A percentile compares a stretch with the other conserved stretches of the same genome.
Evolutionary conservation across 2,888 invertebrate genomes (phyloP).

Genomic region (Polylopha cassiicola): DNA sequence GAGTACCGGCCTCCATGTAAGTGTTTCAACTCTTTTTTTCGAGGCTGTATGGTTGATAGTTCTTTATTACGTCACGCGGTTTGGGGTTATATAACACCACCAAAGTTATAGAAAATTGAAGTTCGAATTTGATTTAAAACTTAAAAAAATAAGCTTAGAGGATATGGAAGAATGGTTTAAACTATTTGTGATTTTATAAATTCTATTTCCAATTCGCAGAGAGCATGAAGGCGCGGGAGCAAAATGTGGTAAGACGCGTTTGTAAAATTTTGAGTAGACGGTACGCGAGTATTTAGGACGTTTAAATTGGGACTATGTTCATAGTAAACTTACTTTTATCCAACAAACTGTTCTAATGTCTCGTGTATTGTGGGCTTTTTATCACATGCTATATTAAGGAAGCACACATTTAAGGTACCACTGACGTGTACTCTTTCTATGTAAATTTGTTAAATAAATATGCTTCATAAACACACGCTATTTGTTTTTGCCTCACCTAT

Average conservation of each 20-base stretch:
- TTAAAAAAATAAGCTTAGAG: no score
- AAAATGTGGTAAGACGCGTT: conserved; percentile 37
- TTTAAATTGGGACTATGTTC: no score
- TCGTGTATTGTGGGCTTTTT: conserved; percentile 30
- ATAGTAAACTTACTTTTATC: no score
- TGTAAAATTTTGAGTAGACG: conserved; percentile 29
- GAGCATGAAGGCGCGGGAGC: conserved; percentile 24
- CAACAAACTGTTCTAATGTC: no score
- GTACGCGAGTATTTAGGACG: no score
- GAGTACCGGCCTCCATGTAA: conserved; percentile 33
- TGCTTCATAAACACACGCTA: conserved; percentile 51
- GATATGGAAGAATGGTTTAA: no score
- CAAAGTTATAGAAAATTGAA: background rate
- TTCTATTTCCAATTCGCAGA: conserved; percentile 28
- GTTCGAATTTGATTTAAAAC: no score
- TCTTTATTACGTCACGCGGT: background rate
- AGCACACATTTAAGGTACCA: conserved; percentile 39
- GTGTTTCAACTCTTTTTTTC: conserved; percentile 24
- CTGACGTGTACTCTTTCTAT: conserved; percentile 43
- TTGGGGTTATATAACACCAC: conserved; percentile 1
- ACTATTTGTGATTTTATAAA: conserved; percentile 11
- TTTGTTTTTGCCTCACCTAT: conserved; percentile 58
- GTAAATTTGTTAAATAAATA: conserved; percentile 56
- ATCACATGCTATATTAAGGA: conserved; percentile 37
- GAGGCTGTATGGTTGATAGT: background rate